Evolutionary conservation across 2,888 invertebrate species (phyloP).

Genomic region (Apotomis turbidana): DNA sequence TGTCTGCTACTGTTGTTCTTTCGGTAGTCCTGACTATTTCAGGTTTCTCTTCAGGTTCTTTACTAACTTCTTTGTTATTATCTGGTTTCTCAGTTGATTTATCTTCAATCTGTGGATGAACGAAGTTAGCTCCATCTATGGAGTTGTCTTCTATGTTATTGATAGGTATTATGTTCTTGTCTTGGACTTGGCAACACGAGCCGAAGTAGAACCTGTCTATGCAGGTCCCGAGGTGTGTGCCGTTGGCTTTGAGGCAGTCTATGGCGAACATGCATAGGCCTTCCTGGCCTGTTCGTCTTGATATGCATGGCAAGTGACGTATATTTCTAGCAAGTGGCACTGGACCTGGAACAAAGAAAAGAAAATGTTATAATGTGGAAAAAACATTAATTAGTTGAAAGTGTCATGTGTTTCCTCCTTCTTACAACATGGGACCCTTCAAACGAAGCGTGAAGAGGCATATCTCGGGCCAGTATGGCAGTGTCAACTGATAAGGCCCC

Average conservation of each 20-base stretch:
- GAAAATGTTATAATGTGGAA: constrained; percentile 17
- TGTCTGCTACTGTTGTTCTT: constrained; percentile 59
- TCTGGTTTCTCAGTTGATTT: constrained; percentile 55
- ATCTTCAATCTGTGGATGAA: constrained; percentile 74
- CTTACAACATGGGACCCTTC: too few species aligned
- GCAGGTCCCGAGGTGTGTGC: constrained; percentile 95
- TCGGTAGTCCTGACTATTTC: constrained; percentile 49
- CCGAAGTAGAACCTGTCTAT: constrained; percentile 97
- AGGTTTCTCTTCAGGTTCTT: constrained; percentile 46
- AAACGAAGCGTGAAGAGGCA: too few species aligned
- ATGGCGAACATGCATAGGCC: constrained; percentile 98
- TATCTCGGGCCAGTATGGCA: too few species aligned
- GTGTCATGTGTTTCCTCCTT: too few species aligned
- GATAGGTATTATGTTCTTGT: constrained; percentile 76
- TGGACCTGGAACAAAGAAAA: constrained; percentile 77
- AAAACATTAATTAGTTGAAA: too few species aligned
- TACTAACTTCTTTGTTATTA: constrained; percentile 45
- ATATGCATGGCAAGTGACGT: constrained; percentile 94
- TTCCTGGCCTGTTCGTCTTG: constrained; percentile 89
- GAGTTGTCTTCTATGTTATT: constrained; percentile 86
- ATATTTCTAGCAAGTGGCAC: constrained; percentile 94
- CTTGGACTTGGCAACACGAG: constrained; percentile 93
- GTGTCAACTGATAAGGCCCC: too few species aligned
- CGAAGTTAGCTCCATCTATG: constrained; percentile 79
- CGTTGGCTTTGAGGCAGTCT: constrained; percentile 95